Base-by-base conservation (phyloP, 2,797 vertebrate genomes). In the Phylloscopus collybita region DNA sequence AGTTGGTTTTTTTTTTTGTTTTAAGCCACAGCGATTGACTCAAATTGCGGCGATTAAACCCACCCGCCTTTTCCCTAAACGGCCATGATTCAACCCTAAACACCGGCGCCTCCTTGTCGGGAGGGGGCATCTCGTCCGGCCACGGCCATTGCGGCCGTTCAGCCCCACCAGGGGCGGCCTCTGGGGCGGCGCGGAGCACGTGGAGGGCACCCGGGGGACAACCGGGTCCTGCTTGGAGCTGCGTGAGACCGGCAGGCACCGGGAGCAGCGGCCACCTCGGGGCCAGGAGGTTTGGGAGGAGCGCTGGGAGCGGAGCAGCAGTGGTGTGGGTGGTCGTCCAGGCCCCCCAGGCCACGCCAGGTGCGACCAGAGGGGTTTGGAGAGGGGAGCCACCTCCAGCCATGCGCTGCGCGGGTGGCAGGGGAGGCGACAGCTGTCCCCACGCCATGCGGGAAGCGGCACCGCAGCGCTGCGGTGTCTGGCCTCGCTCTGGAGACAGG, bases 381-480 rank as follows among this genome's bases (percentile, higher is more conserved):
- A 59, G 53, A 3, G 1, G 9, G 47, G 17, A 71, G 32, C 16
- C 26, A 6, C 38, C 1, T 16, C 16, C 56, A 20, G 47, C 25
- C 47, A 10, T 3, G 19, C 1, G 4, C 34, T 4, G 5, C 2
- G 15, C 1, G 23, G 5, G 15, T 2, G 27, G 17, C 3, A 1
- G 1, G 1, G 10, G 15, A 8, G 21, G 30, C 4, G 16, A 5
- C 45, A 9, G 6, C 13, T 1, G 4, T 29, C 29, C 54, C 60
- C 25, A 1, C 2, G 0, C 10, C 42, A 6, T 9, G 1, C 13
- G 10, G 2, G 19, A 25, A 14, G 25, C 23, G 38, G 34, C 34
- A 34, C 8, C 9, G 3, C 62, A 7, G 2, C 2, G 1, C 64
- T 7, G 23, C 1, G 11, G 4, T 6, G 9, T 2, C 34, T 34